These are phyloP conservation scores for Seriola quinqueradiata DNA, from an alignment of 2,113 vertebrate species.

Conservation along the genomic window DNA sequence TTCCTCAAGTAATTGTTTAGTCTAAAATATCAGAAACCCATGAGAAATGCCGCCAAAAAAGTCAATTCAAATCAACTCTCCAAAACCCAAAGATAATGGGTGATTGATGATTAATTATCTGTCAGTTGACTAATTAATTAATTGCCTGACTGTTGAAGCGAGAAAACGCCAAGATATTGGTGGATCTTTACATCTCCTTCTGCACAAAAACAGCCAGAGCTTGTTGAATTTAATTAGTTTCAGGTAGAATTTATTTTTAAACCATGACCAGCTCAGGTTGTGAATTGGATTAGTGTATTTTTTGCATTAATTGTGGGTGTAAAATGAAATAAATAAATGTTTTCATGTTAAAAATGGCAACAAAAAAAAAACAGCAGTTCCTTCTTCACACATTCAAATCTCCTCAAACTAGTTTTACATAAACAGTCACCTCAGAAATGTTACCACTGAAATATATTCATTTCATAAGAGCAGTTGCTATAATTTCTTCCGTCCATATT, in stretches of 20 bases:
- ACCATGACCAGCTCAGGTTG: too few relatives aligned
- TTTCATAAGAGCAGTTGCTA: neutral
- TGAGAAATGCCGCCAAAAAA: too few relatives aligned
- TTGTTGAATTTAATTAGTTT: too few relatives aligned
- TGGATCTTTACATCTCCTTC: neutral
- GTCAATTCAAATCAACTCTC: too few relatives aligned
- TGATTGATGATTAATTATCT: neutral
- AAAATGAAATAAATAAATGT: neutral
- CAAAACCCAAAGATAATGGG: too few relatives aligned
- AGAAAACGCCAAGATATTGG: neutral
- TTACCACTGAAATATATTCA: neutral
- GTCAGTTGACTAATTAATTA: neutral
- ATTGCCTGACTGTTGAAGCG: too few relatives aligned
- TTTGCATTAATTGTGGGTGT: neutral
- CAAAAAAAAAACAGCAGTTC: too few relatives aligned
- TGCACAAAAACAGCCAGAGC: neutral
- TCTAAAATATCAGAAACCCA: too few relatives aligned
- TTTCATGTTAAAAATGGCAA: neutral
- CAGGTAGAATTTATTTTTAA: too few relatives aligned
- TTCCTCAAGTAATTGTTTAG: too few relatives aligned
- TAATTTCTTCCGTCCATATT: neutral
- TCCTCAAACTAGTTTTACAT: neutral
- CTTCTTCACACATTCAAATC: too few relatives aligned
- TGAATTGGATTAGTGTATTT: neutral
- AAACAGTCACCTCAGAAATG: neutral